Percentiles rank a stretch among this genome's conserved stretches.
Conservation (phyloP, 2,113 vertebrate species). For the Dryoscopus gambensis region DNA sequence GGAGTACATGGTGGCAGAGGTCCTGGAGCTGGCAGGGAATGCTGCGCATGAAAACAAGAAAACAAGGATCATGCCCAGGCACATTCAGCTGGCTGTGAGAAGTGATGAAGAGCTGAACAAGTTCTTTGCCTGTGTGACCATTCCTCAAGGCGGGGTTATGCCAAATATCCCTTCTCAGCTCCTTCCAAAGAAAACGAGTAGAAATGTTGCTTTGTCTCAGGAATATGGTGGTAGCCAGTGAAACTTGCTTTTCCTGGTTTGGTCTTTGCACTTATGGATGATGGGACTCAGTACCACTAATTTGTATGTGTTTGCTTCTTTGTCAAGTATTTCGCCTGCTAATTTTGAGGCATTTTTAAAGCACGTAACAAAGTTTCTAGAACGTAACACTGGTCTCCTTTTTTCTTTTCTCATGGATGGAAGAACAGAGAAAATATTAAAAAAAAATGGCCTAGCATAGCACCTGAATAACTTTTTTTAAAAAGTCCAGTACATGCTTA, state of each 20-base stretch:
- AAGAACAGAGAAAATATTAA: neutral
- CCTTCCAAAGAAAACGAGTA: conserved; percentile 59
- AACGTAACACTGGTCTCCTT: neutral
- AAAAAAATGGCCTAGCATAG: neutral
- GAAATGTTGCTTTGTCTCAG: neutral
- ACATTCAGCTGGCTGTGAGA: conserved; percentile 77
- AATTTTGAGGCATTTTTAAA: neutral
- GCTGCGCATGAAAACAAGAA: neutral
- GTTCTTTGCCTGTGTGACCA: conserved; percentile 69
- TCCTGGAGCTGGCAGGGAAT: conserved; percentile 78
- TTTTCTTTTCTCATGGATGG: neutral
- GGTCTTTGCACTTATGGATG: neutral
- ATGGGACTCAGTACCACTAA: neutral
- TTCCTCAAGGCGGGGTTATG: conserved; percentile 72
- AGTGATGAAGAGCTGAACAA: conserved; percentile 77
- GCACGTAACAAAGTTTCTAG: neutral
- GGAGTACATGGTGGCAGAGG: conserved; percentile 77
- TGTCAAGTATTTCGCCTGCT: neutral
- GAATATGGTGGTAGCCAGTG: neutral
- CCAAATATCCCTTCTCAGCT: conserved; percentile 72
- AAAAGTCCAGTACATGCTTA: neutral
- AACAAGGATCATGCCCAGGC: conserved; percentile 67
- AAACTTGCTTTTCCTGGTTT: neutral
- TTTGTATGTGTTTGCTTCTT: neutral
- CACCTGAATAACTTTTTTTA: too few species aligned